Conservation (phyloP, 37 sponge, comb jelly and placozoan species). For the Tethya wilhelma region DNA sequence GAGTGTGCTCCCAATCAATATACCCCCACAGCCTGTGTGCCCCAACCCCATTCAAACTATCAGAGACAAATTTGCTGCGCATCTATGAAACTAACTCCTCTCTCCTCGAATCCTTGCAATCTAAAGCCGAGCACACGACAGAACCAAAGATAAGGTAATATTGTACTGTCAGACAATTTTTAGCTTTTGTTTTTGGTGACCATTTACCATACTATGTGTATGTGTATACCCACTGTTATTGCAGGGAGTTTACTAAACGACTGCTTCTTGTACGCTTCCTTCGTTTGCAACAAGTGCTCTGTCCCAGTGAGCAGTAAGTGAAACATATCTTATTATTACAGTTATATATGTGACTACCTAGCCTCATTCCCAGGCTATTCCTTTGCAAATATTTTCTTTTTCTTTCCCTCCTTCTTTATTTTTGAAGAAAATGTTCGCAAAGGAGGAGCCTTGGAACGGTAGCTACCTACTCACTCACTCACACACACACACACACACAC, state of each 20-base stretch:
- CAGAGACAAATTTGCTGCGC: slow-evolving; percentile 61
- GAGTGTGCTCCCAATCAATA: too few species aligned
- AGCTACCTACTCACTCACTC: background rate
- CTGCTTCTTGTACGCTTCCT: slow-evolving; percentile 32
- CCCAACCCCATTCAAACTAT: slow-evolving; percentile 81
- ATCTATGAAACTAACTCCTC: slow-evolving; percentile 46
- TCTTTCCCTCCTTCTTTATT: too few species aligned
- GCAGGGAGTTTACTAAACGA: slow-evolving; percentile 17
- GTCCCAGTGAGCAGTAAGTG: slow-evolving; percentile 18
- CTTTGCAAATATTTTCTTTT: background rate
- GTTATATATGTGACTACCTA: background rate
- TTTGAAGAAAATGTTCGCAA: too few species aligned
- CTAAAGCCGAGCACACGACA: slow-evolving; percentile 2
- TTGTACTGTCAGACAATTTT: background rate
- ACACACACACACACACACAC: too few species aligned
- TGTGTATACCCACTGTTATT: background rate
- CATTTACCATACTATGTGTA: too few species aligned
- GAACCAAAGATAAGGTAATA: slow-evolving; percentile 55
- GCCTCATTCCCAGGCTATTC: background rate
- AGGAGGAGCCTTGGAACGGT: too few species aligned
- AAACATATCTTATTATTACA: background rate
- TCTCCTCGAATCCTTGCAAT: slow-evolving; percentile 13
- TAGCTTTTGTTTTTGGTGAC: background rate
- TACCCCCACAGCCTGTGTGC: too few species aligned
- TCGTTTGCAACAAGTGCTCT: slow-evolving; percentile 36